Base-by-base conservation (phyloP, 2,888 invertebrate species). In the Chorisops tibialis region DNA sequence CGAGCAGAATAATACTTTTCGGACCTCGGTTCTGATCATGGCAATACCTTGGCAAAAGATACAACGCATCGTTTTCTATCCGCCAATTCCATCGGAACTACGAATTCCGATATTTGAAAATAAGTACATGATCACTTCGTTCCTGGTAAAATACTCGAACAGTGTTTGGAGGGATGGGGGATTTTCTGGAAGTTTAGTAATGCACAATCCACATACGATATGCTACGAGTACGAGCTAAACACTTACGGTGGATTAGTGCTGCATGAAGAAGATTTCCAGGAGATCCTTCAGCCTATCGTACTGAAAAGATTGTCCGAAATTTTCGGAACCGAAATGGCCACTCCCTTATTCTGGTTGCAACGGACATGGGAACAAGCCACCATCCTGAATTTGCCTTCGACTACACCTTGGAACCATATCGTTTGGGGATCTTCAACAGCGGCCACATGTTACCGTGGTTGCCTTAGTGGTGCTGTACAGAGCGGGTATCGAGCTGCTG, bases 381-480 rank as follows among this genome's bases (percentile, higher is more conserved):
- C 65, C 1, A 50, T 70, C 2, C 16, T 66, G 1, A 67, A 68
- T 59, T 65, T 68, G n/a, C 73, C 75, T 0, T 66, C 69, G 37
- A 71, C 70, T 0, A 69, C 64, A 11, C 73, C 78, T 1, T 78
- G 75, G 74, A 67, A 73, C 59, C 73, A 75, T 0, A 59, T 77
- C 2, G 69, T 78, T 16, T 77, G 74, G 74, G 72, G 74, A 2
- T 78, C 77, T 2, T 68, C 74, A 4, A 67, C 72, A 3, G 68
- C 68, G 1, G 74, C 71, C 14, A 74, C 72, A 37, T 67, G 61
- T 24, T 73, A 73, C 67, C 74, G 78, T 16, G 76, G 74, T n/a
- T 68, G 70, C n/a, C 66, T 77, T 51, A 72, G 72, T 4, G 78
- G 78, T 0, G 76, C 76, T 0, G 75, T 77, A 0, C 75, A 77